phyloP scores from a whole-genome alignment of 64 coral and sea anemone genomes.

The Montipora sp. region DNA sequence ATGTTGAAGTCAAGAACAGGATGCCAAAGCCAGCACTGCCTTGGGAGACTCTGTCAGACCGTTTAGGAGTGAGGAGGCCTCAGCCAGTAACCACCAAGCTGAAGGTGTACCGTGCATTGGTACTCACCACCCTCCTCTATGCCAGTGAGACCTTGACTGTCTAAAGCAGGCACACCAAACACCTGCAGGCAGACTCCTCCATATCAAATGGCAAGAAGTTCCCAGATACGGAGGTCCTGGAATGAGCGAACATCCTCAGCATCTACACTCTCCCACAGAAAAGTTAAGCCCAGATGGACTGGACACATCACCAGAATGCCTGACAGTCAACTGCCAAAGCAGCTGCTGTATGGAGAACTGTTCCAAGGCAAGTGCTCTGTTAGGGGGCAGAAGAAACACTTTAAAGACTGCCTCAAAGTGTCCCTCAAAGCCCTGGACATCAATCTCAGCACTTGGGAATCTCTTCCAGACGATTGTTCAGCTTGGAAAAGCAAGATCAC shows the following conservation, averaged over 20 bases:
- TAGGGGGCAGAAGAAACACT: constrained; percentile 8
- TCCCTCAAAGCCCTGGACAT: constrained; percentile 14
- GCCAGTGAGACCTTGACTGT: neutral
- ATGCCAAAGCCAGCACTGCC: too few species aligned
- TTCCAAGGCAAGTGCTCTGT: neutral
- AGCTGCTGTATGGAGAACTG: neutral
- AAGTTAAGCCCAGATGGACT: too few species aligned
- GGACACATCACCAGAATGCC: neutral
- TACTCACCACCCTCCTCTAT: neutral
- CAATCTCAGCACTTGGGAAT: neutral
- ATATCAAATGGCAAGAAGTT: too few species aligned
- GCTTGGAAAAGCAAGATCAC: neutral
- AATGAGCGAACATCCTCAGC: too few species aligned
- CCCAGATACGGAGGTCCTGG: too few species aligned
- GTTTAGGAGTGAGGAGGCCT: neutral
- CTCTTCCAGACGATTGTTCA: neutral
- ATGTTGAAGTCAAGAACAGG: too few species aligned
- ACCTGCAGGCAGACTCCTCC: neutral
- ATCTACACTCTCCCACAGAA: too few species aligned
- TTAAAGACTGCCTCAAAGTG: neutral
- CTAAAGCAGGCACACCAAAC: neutral
- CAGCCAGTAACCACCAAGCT: neutral
- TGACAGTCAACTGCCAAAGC: neutral
- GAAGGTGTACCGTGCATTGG: neutral
- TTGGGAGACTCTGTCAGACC: neutral